Base-by-base conservation (phyloP, 1,140 invertebrate species). In the Muscidifurax raptorellus region DNA sequence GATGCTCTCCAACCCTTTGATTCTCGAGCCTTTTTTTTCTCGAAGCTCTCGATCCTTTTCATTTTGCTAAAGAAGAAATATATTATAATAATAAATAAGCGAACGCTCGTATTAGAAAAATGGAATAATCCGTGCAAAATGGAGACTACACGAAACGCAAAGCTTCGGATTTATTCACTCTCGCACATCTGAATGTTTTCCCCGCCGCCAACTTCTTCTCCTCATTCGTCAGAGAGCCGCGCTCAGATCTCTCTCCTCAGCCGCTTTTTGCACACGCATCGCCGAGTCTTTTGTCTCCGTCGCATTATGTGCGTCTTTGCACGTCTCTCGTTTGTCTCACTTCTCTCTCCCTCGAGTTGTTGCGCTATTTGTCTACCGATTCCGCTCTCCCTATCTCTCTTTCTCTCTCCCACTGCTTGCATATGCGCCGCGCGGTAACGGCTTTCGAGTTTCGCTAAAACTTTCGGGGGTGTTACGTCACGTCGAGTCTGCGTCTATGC, bases 141-240 rank as follows among this genome's bases (percentile, higher is more conserved):
- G n/a, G n/a, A n/a, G n/a, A n/a, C n/a, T n/a, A n/a, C n/a, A n/a
- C n/a, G n/a, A n/a, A n/a, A n/a, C n/a, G n/a, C 36, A 40, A 40
- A 40, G 36, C 36, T 40, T 6, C 28, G 44, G 44, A 82, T 75
- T 82, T 75, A 82, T 82, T 82, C 47, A 74, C 18, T 81, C 36
- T 81, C 25, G 64, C 9, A 32, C 28, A 18, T 66, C 32, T 13
- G 4, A 47, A 25, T 44, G 22, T 80, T 72, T 69, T 66, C 22
- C 10, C 15, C 27, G 22, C 15, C 40, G 22, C 47, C 77, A 71
- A 52, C 67, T 47, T 72, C 7, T 36, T 52, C 6, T 25, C 27
- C 44, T 76, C 74, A 64, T 36, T 67, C 30, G 27, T 80, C 66
- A 52, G 44, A 47, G 12, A n/a, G n/a, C n/a, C n/a, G 7, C 44